Percentiles rank a stretch among this genome's conserved stretches.
These are phyloP conservation scores for Heliconius aoede DNA, from an alignment of 2,888 invertebrate species.

Conservation along the genomic window DNA sequence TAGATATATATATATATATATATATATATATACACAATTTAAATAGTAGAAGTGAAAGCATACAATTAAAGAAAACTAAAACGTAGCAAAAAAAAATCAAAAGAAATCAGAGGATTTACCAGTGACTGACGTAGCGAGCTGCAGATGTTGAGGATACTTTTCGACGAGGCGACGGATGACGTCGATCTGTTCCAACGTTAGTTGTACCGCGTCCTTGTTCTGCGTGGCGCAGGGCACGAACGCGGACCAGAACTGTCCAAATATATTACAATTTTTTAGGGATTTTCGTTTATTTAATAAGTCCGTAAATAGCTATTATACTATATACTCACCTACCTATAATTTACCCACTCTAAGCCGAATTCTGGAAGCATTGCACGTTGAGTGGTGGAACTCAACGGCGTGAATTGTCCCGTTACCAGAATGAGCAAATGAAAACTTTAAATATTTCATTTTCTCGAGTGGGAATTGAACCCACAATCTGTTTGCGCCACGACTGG, in stretches of 20 bases:
- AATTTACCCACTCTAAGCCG: no score
- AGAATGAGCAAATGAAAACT: no score
- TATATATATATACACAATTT: no score
- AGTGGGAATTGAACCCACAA: no score
- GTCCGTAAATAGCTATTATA: not conserved
- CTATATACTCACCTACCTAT: no score
- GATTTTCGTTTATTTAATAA: not conserved
- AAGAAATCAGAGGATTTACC: constrained; percentile 71
- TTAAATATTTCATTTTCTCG: no score
- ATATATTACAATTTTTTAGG: not conserved
- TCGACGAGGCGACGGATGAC: constrained; percentile 88
- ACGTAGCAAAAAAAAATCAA: constrained; percentile 8
- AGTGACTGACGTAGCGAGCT: constrained; percentile 86
- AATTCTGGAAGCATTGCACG: no score
- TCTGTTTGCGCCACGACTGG: no score
- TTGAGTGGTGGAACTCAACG: no score
- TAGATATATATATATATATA: no score
- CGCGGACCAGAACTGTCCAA: constrained; percentile 88
- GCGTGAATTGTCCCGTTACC: no score
- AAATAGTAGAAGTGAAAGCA: not conserved
- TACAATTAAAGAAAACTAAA: not conserved
- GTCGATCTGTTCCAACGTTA: constrained; percentile 89
- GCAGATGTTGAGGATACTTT: constrained; percentile 86
- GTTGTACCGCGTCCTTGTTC: constrained; percentile 87
- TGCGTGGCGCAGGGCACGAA: constrained; percentile 88